phyloP scores from a whole-genome alignment of 1,140 invertebrate genomes.

The Conus betulinus region DNA sequence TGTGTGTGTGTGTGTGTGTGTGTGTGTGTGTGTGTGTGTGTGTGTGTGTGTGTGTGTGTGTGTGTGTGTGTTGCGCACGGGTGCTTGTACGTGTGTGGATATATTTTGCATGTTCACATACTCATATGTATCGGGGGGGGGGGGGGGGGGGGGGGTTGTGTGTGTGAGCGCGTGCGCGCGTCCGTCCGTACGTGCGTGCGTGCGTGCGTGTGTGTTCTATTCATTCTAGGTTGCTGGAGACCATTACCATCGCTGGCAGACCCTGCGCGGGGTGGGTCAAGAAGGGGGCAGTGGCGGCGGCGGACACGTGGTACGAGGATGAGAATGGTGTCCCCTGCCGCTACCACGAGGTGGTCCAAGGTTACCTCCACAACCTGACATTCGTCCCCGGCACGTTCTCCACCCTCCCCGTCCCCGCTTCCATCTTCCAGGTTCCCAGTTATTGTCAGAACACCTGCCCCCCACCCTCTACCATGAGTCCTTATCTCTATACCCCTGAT shows the following conservation, averaged over 20 bases:
- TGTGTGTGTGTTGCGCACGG: too few species aligned
- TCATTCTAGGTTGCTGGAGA: neutral
- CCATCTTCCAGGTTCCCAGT: constrained; percentile 2
- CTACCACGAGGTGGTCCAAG: constrained; percentile 12
- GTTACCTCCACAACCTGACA: neutral
- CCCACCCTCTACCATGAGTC: neutral
- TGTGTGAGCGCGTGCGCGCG: too few species aligned
- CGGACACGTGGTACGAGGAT: constrained; percentile 22
- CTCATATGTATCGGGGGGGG: too few species aligned
- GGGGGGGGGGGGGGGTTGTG: too few species aligned
- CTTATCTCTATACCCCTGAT: too few species aligned
- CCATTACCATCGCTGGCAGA: neutral
- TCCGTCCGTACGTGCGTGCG: too few species aligned
- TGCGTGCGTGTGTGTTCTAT: too few species aligned
- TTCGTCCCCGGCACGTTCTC: constrained; percentile 12
- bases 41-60: too few species aligned
- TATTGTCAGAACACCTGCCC: constrained; percentile 7
- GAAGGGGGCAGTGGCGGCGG: constrained; percentile 4
- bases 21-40: too few species aligned
- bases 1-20: too few species aligned
- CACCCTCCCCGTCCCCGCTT: neutral
- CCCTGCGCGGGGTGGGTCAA: constrained; percentile 19
- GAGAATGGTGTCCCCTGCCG: constrained; percentile 5
- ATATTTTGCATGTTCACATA: too few species aligned
- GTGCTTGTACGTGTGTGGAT: too few species aligned